These are phyloP conservation scores for Falco biarmicus DNA, from an alignment of 2,797 vertebrate genomes.

Conservation along the genomic window DNA sequence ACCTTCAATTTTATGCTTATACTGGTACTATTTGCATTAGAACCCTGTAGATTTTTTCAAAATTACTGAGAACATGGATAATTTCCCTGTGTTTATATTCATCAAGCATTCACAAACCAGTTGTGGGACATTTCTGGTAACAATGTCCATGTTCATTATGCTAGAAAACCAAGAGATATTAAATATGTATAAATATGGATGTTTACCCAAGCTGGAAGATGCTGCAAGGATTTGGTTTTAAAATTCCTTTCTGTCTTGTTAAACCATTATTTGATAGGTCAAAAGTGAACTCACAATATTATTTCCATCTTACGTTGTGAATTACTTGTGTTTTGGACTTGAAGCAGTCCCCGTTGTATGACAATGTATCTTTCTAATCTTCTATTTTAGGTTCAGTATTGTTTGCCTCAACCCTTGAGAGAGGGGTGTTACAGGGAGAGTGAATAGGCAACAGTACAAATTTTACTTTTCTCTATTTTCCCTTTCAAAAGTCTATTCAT, in stretches of 20 bases:
- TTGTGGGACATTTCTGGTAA: background rate
- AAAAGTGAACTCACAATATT: background rate
- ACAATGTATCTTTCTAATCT: background rate
- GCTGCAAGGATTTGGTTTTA: background rate
- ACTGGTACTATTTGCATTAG: background rate
- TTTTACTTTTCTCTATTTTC: background rate
- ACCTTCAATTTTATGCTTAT: slow-evolving; percentile 27
- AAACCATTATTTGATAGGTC: background rate
- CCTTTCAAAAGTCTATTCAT: slow-evolving; percentile 19
- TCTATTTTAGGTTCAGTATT: background rate
- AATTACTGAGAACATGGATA: slow-evolving; percentile 6
- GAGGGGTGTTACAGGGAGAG: background rate
- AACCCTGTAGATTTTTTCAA: slow-evolving; percentile 23
- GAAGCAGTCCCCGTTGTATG: background rate
- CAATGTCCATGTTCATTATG: background rate
- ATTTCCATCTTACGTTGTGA: background rate
- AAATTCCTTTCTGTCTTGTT: background rate
- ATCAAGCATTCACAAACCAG: background rate
- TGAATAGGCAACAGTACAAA: background rate
- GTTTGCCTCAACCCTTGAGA: background rate
- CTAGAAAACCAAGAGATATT: background rate
- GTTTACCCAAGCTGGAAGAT: background rate
- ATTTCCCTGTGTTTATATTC: background rate
- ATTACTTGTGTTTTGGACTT: slow-evolving; percentile 2
- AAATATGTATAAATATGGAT: background rate